Conservation (phyloP, 2,888 invertebrate genomes). For the Cerastis leucographa region DNA sequence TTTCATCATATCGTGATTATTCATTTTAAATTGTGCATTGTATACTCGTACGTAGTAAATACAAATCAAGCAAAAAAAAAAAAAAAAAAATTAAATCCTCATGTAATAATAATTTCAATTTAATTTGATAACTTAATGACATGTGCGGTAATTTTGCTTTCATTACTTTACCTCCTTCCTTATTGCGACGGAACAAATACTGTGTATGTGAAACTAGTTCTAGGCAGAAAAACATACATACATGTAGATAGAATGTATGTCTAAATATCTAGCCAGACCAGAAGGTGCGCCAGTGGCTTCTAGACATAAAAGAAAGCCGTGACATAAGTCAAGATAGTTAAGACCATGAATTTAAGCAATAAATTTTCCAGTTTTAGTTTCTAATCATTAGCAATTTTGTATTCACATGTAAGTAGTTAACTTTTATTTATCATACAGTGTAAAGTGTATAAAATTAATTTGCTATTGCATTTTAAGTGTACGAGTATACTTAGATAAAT, state of each 20-base stretch:
- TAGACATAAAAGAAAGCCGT: slow-evolving; percentile 57
- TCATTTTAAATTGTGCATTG: background rate
- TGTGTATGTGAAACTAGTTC: slow-evolving; percentile 45
- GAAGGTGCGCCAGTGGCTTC: slow-evolving; percentile 25
- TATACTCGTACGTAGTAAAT: slow-evolving; percentile 10
- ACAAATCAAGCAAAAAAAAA: slow-evolving; percentile 4
- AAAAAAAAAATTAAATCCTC: background rate
- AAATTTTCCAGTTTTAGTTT: slow-evolving; percentile 37
- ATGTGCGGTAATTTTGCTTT: slow-evolving; percentile 35
- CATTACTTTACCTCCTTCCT: slow-evolving; percentile 50
- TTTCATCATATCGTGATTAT: no score
- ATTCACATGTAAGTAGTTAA: background rate
- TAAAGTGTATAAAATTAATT: background rate
- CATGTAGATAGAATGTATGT: slow-evolving; percentile 13
- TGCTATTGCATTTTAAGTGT: background rate
- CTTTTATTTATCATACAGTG: background rate
- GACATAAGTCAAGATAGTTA: slow-evolving; percentile 45
- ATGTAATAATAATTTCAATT: slow-evolving; percentile 16
- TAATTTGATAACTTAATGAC: slow-evolving; percentile 33
- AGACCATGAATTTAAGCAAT: slow-evolving; percentile 45
- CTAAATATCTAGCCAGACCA: slow-evolving; percentile 23
- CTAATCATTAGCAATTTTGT: slow-evolving; percentile 24
- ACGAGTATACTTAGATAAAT: background rate
- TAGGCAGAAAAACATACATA: slow-evolving; percentile 8
- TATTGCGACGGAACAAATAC: slow-evolving; percentile 45